These are phyloP conservation scores for Plagiodera versicolora DNA, from an alignment of 2,888 invertebrate genomes.

Conservation along the genomic window DNA sequence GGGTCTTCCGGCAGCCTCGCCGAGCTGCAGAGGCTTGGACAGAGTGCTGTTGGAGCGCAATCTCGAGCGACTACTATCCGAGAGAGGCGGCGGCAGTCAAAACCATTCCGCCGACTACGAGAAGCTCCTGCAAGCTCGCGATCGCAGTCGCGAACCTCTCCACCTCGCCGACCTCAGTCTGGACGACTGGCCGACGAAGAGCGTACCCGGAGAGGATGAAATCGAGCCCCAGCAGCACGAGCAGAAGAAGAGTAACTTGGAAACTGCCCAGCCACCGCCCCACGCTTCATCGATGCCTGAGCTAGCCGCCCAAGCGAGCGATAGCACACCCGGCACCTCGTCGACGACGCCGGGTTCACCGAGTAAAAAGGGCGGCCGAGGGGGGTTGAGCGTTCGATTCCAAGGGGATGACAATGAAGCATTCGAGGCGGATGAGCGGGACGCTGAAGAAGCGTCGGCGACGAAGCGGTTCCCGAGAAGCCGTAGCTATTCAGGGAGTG, in stretches of 20 bases:
- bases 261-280: constrained; percentile 44
- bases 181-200: constrained; percentile 59
- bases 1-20: constrained; percentile 32
- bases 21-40: constrained; percentile 62
- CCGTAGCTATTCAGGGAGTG: constrained; percentile 55
- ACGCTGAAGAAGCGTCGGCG: constrained; percentile 41
- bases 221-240: constrained; percentile 39
- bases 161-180: constrained; percentile 62
- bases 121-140: constrained; percentile 59
- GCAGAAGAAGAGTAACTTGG: constrained; percentile 37
- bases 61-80: constrained; percentile 63
- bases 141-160: constrained; percentile 62
- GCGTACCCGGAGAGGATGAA: constrained; percentile 12
- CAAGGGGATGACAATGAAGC: constrained; percentile 54
- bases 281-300: constrained; percentile 68
- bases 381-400: constrained; percentile 58
- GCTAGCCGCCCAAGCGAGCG: constrained; percentile 53
- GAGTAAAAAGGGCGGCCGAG: constrained; percentile 50
- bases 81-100: constrained; percentile 50
- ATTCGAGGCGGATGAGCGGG: constrained; percentile 53
- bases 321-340: constrained; percentile 24
- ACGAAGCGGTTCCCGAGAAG: constrained; percentile 56
- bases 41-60: constrained; percentile 70
- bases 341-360: constrained; percentile 52
- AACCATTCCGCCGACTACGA: constrained; percentile 52